Percentiles rank a stretch among this genome's conserved stretches.
Conservation (phyloP, 2,888 invertebrate species). For the Chloroclysta siterata region DNA sequence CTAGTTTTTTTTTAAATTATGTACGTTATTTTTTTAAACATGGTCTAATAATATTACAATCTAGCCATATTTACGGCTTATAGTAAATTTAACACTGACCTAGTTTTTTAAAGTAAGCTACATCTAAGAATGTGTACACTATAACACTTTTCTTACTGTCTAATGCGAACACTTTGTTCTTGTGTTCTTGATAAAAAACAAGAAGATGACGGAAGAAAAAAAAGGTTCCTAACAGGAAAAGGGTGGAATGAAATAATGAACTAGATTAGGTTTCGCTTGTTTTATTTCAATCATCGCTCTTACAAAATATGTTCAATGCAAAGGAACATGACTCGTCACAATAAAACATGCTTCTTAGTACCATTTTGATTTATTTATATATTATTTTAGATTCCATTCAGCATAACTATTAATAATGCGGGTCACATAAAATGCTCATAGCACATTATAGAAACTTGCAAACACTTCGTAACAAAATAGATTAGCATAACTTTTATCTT, state of each 20-base stretch:
- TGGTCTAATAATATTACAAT: no score
- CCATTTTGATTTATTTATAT: conserved; percentile 84
- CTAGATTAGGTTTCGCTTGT: conserved; percentile 82
- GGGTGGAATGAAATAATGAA: conserved; percentile 63
- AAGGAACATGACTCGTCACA: conserved; percentile 85
- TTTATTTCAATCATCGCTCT: conserved; percentile 86
- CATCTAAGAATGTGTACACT: no score
- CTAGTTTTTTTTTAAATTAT: no score
- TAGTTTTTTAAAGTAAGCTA: no score
- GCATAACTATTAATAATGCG: conserved; percentile 85
- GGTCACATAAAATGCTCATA: conserved; percentile 85
- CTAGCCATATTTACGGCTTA: no score
- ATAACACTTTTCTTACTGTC: no score
- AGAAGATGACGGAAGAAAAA: neutral
- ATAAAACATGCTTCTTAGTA: conserved; percentile 85
- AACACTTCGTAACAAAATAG: conserved; percentile 86
- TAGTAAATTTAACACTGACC: no score
- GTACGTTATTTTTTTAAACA: no score
- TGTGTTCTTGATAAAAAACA: neutral
- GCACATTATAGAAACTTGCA: conserved; percentile 85
- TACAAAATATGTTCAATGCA: conserved; percentile 86
- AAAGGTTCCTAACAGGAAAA: neutral
- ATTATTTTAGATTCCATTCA: conserved; percentile 83
- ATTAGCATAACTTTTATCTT: conserved; percentile 77
- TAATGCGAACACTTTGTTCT: no score